Evolutionary conservation across 2,113 vertebrate genomes (phyloP), one percentile per base, ranked within the genome.

Genomic region (Carassius carassius): DNA sequence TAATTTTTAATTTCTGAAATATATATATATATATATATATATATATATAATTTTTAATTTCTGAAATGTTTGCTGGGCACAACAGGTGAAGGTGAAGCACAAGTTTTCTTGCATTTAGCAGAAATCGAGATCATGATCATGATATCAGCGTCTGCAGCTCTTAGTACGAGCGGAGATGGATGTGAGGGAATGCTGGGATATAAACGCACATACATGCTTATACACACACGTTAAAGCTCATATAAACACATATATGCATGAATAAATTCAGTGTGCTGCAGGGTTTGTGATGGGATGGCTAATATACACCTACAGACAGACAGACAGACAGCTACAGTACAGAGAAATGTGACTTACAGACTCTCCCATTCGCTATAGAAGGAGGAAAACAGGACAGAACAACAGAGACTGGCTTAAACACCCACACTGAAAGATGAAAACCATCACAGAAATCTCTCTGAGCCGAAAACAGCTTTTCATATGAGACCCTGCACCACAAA

Each of bases 341-440:
- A 94, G 90, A 93, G 84, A 93, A 90, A 94, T 89, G 87, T 86
- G 65, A 98, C 97, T 99, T 97, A 99, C 97, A 99, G 96, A 90
- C 90, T 96, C 96, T 94, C 97, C 97, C 97, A 99, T 92, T 99
- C 97, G 95, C 97, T 99, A 37, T 3, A 95, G 84, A 94, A 90
- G 86, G 93, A 94, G 92, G 87, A 94, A 91, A 93, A 94, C 89
- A 85, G 89, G 88, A 95, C 92, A 95, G 93, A 95, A 94, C 95
- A 94, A 95, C 82, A 94, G 85, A 92, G 89, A 93, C 89, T 92
- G 83, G 83, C 92, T 93, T 94, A 94, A 92, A 93, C 89, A 89
- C 87, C 87, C 91, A 82, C 84, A 89, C 78, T 89, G 78, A 78
- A 41, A 69, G 47, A 82, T 29, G 2, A 13, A 63, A 13, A 62